These are phyloP conservation scores for Alectura lathami DNA, from an alignment of 2,113 vertebrate species.

Conservation along the genomic window DNA sequence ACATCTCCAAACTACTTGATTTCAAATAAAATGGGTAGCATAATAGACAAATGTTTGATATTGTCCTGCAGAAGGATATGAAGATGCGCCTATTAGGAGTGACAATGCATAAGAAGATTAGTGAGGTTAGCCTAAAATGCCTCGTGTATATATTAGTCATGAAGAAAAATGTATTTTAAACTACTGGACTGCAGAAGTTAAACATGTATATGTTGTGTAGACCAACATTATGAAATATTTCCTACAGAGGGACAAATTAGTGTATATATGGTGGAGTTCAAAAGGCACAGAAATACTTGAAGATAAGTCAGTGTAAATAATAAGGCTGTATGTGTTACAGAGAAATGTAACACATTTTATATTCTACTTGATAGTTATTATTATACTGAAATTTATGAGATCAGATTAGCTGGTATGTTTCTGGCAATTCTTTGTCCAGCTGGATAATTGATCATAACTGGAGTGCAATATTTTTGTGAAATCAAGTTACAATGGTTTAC, in stretches of 20 bases:
- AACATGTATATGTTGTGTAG: rapidly evolving
- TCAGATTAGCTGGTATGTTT: not conserved
- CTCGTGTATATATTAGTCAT: not conserved
- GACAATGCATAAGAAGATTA: constrained; percentile 8
- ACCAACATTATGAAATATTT: not conserved
- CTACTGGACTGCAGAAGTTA: not conserved
- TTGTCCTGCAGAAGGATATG: not conserved
- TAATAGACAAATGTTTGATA: not conserved
- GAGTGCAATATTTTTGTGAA: not conserved
- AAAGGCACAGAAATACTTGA: not conserved
- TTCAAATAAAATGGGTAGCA: not conserved
- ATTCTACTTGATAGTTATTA: not conserved
- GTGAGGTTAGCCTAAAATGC: not conserved
- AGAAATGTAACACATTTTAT: not conserved
- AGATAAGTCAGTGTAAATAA: not conserved
- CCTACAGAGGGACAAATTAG: not conserved
- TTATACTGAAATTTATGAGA: not conserved
- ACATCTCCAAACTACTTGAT: not conserved
- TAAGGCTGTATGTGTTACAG: not conserved
- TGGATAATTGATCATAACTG: not conserved
- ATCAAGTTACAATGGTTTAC: not conserved
- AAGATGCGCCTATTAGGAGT: not conserved
- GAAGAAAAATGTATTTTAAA: not conserved
- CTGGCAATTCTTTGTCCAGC: not conserved
- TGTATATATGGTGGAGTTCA: not conserved